Base-by-base conservation (phyloP, 1,140 invertebrate species). In the Epicauta chinensis region DNA sequence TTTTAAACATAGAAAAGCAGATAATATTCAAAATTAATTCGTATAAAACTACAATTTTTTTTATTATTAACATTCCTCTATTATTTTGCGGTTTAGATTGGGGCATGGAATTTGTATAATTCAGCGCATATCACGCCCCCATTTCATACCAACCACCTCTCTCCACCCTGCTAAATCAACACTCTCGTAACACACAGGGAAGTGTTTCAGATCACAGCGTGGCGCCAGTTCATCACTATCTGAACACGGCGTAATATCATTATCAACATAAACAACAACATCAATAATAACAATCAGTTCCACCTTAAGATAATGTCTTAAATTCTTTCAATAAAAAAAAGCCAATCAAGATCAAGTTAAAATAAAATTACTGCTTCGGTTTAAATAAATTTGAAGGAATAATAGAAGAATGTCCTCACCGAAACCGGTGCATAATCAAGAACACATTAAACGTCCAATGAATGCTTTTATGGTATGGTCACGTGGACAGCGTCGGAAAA, bases 391-490 rank as follows among this genome's bases (percentile, higher is more conserved):
- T 44, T 13, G n/a, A 44, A 31, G 17, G 31, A 44, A 13, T 46
- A 37, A 34, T 34, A 34, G 10, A 30, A 61, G 32, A 34, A 69
- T 69, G 67, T 62, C 67, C 16, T 71, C 69, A 1, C 65, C 67
- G 16, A 69, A 71, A 53, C 65, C 66, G 12, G 48, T 60, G 13
- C 46, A 44, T 23, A 56, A 55, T 16, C 62, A 78, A 63, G 87
- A 89, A 66, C 89, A 91, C 62, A 91, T 93, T 56, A 92, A 92
- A 69, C 73, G 91, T 57, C 90, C 90, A 5, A 93, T 93, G 91
- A 93, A 93, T 70, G 90, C 90, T 2, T 93, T 93, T 68, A 93
- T 93, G 91, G 90, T 93, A 14, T 93, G 90, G 90, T 93, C 90
- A 2, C 72, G 90, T 37, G 89, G 88, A 16, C 91, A 94, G 65